Base-by-base conservation (phyloP, 1,140 invertebrate genomes). In the Hycleus cichorii region DNA sequence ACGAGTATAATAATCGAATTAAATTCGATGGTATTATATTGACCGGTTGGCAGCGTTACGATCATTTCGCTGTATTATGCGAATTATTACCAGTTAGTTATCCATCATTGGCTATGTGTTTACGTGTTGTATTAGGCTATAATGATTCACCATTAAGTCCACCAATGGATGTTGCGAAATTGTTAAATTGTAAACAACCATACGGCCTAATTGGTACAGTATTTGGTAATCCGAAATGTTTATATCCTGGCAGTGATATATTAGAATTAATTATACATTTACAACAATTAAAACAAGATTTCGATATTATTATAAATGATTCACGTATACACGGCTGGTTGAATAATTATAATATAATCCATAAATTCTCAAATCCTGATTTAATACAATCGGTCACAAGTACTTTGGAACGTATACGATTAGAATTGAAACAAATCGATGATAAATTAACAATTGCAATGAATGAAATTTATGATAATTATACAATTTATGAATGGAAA, bases 61-160 rank as follows among this genome's bases (percentile, higher is more conserved):
- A 95, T 73, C 95, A 98, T 72, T 92, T 93, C 78, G 90, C 92
- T 5, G 84, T 90, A 0, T 78, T 97, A 10, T 96, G 93, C 73
- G 96, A 99, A 76, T 75, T 97, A 4, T 74, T 99, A 11, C 89
- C 90, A 1, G 80, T 83, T 0, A 83, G 85, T 4, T 75, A 98
- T 56, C 95, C 95, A 3, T 88, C 85, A 48, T 69, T 91, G 40
- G 67, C 69, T 0, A 66, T 72, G 59, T 83, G 80, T 59, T 64
- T 87, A 25, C 81, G 63, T 47, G 42, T 69, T 18, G 18, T 68
- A 44, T 46, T 51, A 57, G 65, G 65, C 63, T 79, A 12, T 72
- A 78, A 48, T 69, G 76, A 47, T 72, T 65, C 76, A 9, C 74
- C 80, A 11, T 69, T 87, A 24, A 78, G 78, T 45, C 87, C 85